A percentile compares a stretch with the other conserved stretches of the same genome.
Evolutionary conservation across 2,797 vertebrate genomes (phyloP).

Genomic region (Heterohyrax brucei): DNA sequence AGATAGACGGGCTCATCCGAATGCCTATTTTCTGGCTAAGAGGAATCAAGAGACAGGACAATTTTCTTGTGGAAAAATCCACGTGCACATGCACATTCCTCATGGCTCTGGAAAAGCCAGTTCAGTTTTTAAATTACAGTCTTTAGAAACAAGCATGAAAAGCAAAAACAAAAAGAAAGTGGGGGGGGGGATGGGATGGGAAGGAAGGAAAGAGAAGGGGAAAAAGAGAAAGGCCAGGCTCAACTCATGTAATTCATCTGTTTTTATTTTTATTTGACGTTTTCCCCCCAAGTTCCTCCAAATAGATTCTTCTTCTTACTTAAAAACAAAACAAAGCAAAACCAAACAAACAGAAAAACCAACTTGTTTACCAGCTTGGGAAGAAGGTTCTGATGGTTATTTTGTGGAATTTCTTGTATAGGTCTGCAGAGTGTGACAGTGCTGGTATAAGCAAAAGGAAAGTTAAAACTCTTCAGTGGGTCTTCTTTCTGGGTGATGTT

Average conservation of each 20-base stretch:
- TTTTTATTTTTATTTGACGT: slow-evolving; percentile 83
- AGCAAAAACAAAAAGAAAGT: slow-evolving; percentile 88
- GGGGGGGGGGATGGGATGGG: not conserved
- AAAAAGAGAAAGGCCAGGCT: slow-evolving; percentile 69
- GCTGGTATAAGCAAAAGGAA: not conserved
- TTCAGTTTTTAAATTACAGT: slow-evolving; percentile 88
- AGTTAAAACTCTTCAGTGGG: not conserved
- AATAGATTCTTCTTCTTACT: slow-evolving; percentile 77
- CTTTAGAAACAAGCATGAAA: slow-evolving; percentile 86
- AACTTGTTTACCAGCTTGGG: slow-evolving; percentile 64
- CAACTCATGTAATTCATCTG: slow-evolving; percentile 59
- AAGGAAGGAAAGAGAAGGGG: slow-evolving; percentile 51
- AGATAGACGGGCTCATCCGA: not conserved
- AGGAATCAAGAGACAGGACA: slow-evolving; percentile 48
- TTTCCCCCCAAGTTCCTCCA: slow-evolving; percentile 70
- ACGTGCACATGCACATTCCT: slow-evolving; percentile 85
- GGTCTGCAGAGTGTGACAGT: not conserved
- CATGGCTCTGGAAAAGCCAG: slow-evolving; percentile 85
- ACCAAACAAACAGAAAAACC: slow-evolving; percentile 71
- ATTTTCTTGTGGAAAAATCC: slow-evolving; percentile 84
- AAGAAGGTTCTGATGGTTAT: not conserved
- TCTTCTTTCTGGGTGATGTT: not conserved
- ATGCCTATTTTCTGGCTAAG: slow-evolving; percentile 57
- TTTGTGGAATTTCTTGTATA: not conserved
- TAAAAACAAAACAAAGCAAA: slow-evolving; percentile 61